Evolutionary conservation across 2,888 invertebrate species (phyloP).

Genomic region (Dioctria rufipes): DNA sequence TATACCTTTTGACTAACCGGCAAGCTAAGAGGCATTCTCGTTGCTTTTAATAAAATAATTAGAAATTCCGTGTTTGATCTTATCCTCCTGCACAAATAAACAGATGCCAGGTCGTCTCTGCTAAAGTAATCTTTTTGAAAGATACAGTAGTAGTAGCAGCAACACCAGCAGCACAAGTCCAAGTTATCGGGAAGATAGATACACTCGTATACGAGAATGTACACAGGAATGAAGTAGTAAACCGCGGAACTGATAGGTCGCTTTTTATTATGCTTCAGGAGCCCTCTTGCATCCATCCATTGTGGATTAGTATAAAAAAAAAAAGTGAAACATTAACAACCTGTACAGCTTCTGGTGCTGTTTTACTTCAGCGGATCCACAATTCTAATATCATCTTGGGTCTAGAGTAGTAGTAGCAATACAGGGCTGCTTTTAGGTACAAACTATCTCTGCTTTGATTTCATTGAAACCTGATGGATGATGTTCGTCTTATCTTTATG

Average conservation of each 20-base stretch:
- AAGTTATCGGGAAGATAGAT: background rate
- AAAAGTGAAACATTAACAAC: background rate
- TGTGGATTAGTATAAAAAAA: no score
- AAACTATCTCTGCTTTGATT: conserved; percentile 17
- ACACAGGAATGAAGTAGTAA: background rate
- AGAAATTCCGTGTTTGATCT: conserved; percentile 56
- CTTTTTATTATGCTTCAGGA: no score
- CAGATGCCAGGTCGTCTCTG: conserved; percentile 56
- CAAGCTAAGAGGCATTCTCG: background rate
- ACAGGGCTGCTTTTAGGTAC: no score
- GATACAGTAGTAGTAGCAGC: no score
- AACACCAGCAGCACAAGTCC: background rate
- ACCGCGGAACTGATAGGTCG: background rate
- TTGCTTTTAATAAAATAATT: conserved; percentile 53
- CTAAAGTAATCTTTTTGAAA: background rate
- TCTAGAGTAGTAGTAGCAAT: background rate
- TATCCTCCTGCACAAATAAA: conserved; percentile 54
- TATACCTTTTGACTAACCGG: conserved; percentile 1
- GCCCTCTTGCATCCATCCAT: no score
- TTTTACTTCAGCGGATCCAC: conserved; percentile 18
- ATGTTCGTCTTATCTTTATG: conserved; percentile 55
- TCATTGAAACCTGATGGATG: conserved; percentile 55
- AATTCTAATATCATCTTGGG: background rate
- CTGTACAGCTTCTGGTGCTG: conserved; percentile 2
- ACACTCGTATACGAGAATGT: background rate